Conservation (phyloP, 2,113 vertebrate genomes). For the Bettongia penicillata region DNA sequence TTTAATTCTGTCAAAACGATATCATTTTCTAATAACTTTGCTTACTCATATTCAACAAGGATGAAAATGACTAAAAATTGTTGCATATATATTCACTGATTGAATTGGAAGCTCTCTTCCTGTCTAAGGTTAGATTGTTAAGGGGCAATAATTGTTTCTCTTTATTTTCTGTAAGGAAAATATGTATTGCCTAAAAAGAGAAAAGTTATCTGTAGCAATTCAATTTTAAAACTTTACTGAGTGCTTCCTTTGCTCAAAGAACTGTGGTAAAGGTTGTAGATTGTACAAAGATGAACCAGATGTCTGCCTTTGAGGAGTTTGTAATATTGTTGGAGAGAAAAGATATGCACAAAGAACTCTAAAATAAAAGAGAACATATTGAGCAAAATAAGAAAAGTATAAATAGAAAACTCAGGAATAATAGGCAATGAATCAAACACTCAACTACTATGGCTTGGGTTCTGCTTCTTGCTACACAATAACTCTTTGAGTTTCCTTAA, state of each 20-base stretch:
- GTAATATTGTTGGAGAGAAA: background rate
- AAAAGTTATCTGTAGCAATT: background rate
- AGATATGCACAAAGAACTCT: background rate
- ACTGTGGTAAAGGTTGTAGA: background rate
- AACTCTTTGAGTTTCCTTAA: background rate
- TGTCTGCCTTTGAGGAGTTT: background rate
- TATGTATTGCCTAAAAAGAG: background rate
- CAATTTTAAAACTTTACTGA: background rate
- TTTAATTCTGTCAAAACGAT: background rate
- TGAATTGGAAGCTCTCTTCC: background rate
- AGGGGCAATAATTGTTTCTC: background rate
- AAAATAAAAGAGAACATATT: background rate
- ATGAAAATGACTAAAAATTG: background rate
- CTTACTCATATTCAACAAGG: constrained; percentile 2
- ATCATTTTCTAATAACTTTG: constrained; percentile 3
- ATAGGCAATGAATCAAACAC: background rate
- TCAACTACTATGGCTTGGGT: background rate
- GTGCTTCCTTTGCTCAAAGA: background rate
- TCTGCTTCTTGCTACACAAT: background rate
- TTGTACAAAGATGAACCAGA: background rate
- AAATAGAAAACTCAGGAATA: background rate
- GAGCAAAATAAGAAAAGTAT: background rate
- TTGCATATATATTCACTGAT: background rate
- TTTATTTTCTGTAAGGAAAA: constrained; percentile 23
- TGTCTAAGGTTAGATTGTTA: background rate